Evolutionary conservation across 1,140 invertebrate genomes (phyloP), one percentile per base, ranked within the genome.

Genomic region (Plectrocnemia conspersa): DNA sequence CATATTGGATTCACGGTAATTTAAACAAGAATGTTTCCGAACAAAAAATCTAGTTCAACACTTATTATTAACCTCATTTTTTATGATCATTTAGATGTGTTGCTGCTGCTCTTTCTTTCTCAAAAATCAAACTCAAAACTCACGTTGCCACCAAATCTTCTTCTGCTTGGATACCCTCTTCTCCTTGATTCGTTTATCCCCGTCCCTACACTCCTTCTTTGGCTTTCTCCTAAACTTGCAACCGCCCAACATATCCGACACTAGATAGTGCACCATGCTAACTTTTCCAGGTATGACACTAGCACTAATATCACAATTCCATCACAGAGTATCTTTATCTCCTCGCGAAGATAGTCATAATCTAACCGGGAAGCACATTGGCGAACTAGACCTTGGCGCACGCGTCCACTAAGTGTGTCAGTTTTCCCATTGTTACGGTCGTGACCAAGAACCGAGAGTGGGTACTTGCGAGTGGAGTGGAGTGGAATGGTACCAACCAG

Each of bases 131-230:
- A n/a, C n/a, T n/a, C n/a, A n/a, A n/a, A 42, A 59, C 58, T 59
- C 45, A 59, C 58, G 25, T 47, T 59, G 58, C 58, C 58, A 59
- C 58, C 58, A 59, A 41, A 59, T 52, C 42, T 56, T 59, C 48
- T 55, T 59, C 41, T 55, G 47, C 25, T 18, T 32, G 19, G 50
- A 52, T 18, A 33, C 24, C n/a, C 27, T 54, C 44, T 59, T 59
- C 16, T 58, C 48, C 47, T 50, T 38, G 7, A 29, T 7, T 9
- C n/a, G n/a, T 29, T 29, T 50, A 10, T 15, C 33, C 35, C 27
- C n/a, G n/a, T n/a, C n/a, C n/a, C n/a, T n/a, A 11, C 44, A 32
- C 46, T 58, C 33, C 24, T 41, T 21, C 24, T 46, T 42, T 6
- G 32, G 27, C 9, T 25, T 52, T 49, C 24, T 35, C n/a, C 25